These are phyloP conservation scores for Drosophila putrida DNA, from an alignment of 2,888 invertebrate genomes.

Conservation along the genomic window DNA sequence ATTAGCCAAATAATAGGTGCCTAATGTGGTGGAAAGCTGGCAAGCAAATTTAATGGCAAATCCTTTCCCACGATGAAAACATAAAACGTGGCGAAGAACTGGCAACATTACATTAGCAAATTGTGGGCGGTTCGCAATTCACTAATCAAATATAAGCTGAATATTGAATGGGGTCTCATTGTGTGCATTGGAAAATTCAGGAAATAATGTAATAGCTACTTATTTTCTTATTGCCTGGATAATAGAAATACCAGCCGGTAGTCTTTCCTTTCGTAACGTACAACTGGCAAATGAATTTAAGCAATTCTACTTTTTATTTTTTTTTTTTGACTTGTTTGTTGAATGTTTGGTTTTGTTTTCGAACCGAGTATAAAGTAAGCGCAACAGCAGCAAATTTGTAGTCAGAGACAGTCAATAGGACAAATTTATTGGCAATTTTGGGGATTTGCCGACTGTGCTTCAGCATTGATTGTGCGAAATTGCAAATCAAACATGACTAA, in stretches of 20 bases:
- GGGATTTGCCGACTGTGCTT: slow-evolving; percentile 70
- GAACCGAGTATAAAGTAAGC: slow-evolving; percentile 16
- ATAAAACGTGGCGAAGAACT: slow-evolving; percentile 57
- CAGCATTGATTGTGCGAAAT: slow-evolving; percentile 73
- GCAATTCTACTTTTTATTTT: neutral
- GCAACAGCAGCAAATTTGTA: slow-evolving; percentile 63
- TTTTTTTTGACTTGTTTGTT: slow-evolving; percentile 3
- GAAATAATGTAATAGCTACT: slow-evolving; percentile 32
- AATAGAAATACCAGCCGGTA: slow-evolving; percentile 27
- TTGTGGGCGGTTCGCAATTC: slow-evolving; percentile 24
- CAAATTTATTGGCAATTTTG: slow-evolving; percentile 80
- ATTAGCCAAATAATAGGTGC: slow-evolving; percentile 79
- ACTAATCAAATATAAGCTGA: slow-evolving; percentile 45
- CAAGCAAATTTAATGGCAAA: slow-evolving; percentile 72
- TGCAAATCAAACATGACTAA: slow-evolving; percentile 80
- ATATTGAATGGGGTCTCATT: slow-evolving; percentile 34
- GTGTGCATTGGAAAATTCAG: slow-evolving; percentile 33
- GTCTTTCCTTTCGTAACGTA: neutral
- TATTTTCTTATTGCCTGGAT: slow-evolving; percentile 25
- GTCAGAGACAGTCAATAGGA: slow-evolving; percentile 71
- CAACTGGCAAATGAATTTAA: slow-evolving; percentile 4
- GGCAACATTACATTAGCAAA: slow-evolving; percentile 15
- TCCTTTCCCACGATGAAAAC: slow-evolving; percentile 73
- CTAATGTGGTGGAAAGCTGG: slow-evolving; percentile 75
- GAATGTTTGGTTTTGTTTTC: slow-evolving; percentile 25